Evolutionary conservation across 2,888 invertebrate genomes (phyloP), one percentile per base, ranked within the genome.

Genomic region (Cylloceria caligata): DNA sequence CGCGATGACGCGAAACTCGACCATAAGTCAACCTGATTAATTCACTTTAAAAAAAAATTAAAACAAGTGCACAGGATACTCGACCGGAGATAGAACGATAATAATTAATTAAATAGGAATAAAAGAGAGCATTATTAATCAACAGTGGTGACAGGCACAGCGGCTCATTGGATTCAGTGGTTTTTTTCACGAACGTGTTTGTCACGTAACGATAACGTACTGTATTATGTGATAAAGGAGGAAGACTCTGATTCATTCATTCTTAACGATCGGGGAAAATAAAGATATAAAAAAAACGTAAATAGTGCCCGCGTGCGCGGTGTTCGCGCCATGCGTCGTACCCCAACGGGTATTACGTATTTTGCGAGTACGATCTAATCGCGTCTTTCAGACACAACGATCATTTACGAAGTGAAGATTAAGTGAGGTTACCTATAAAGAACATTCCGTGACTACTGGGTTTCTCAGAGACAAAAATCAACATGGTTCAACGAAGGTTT

Each of bases 401-500:
- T 0, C 5, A 4, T 39, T 57, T 13, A 16, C 27, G 13, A 7
- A 9, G 42, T 2, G 7, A n/a, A 36, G 3, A 21, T 68, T 0
- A 0, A 27, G 69, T 42, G 68, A n/a, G 21, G 36, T 49, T 21
- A n/a, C 1, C 13, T 1, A 45, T 4, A 30, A 34, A 16, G 34
- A 30, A 67, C 67, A 34, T 6, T 68, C 6, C 11, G 16, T n/a
- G 49, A 45, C 39, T 67, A 16, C 7, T n/a, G 55, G 39, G n/a
- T 16, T 42, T 72, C 36, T 34, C 42, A 62, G 62, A 62, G 47
- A 16, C 45, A 21, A 52, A 16, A 7, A 24, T 45, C 42, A 68
- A 60, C 55, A 82, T 82, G 82, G 55, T 67, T 60, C 52, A 19
- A n/a, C 71, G 30, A 16, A 72, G 75, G 9, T n/a, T n/a, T n/a